Base-by-base conservation (phyloP, 1,140 invertebrate genomes). In the Dreissena rostriformis region DNA sequence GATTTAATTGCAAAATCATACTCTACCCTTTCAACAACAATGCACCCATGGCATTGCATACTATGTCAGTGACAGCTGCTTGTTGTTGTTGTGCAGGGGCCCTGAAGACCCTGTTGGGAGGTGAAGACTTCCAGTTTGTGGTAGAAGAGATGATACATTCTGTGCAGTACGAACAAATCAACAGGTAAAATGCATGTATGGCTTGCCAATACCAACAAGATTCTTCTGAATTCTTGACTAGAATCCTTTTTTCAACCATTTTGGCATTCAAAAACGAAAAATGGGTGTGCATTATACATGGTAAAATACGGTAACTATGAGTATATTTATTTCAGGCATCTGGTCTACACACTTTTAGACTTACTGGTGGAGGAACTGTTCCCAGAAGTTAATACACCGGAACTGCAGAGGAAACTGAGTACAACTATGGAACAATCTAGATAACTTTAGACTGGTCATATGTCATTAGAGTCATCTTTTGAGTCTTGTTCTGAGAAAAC, bases 331-430 rank as follows among this genome's bases (percentile, higher is more conserved):
- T 77, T 67, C 66, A 79, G 78, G 39, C 78, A 81, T 81, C 57
- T 81, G 51, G 70, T 67, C 67, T 81, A 81, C 67, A 81, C 78
- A 57, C 52, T 81, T 22, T 53, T 81, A 71, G 78, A 81, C 66
- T 55, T 81, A 24, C 11, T 81, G 5, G 61, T 81, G 70, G 78
- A 81, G 66, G 67, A 81, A 63, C 55, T 81, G 5, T 81, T 81
- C 26, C 78, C 78, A 22, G 78, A 81, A 49, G 68, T 81, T 1
- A 81, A 55, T 29, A 57, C 78, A 11, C 51, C 28, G n/a, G 67
- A 72, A 24, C 68, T 81, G 29, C 78, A 81, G 24, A 12, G 78
- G 24, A 81, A 72, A 63, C 55, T 81, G 26, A 81, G 78, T 52
- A 53, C 49, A 19, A 22, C 29, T 55, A 65, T 79, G 22, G 57